Conservation (phyloP, 53 echinoderm and acorn worm species). For the Holothuria leucospilota region DNA sequence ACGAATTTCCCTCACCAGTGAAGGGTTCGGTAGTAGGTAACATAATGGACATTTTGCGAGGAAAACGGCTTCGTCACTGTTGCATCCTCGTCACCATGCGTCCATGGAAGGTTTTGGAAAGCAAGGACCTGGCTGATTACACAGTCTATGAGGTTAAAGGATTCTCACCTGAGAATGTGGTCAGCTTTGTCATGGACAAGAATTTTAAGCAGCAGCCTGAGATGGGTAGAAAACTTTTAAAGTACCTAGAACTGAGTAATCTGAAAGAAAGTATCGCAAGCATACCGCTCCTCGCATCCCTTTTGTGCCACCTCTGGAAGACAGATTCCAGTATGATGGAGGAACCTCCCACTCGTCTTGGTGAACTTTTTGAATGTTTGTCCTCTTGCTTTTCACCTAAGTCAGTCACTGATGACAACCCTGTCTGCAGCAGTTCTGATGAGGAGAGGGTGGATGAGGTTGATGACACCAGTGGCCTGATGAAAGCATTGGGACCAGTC, state of each 20-base stretch:
- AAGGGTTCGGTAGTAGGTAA: background rate
- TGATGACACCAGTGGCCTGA: constrained; percentile 6
- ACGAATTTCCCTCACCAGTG: background rate
- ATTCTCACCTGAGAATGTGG: constrained; percentile 43
- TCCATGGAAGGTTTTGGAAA: constrained; percentile 38
- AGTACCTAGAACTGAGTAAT: constrained; percentile 18
- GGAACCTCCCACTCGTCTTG: background rate
- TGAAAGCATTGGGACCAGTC: constrained; percentile 18
- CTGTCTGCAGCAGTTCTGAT: background rate
- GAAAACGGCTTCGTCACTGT: constrained; percentile 25
- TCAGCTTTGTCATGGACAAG: constrained; percentile 25
- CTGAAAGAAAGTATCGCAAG: constrained; percentile 40
- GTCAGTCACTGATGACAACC: background rate
- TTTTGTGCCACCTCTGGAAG: constrained; percentile 33
- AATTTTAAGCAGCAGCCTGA: constrained; percentile 14
- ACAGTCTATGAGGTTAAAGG: constrained; percentile 30
- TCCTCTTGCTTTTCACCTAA: background rate
- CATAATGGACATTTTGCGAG: background rate
- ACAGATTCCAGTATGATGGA: constrained; percentile 5
- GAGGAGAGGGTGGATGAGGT: constrained; percentile 3
- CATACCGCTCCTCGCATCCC: constrained; percentile 36
- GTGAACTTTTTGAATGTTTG: constrained; percentile 26
- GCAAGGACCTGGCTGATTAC: constrained; percentile 27
- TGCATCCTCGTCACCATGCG: constrained; percentile 36
- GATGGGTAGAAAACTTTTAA: constrained; percentile 16